A percentile compares a stretch with the other conserved stretches of the same genome.
These are phyloP conservation scores for Acleris emargana DNA, from an alignment of 2,888 invertebrate genomes.

Conservation along the genomic window DNA sequence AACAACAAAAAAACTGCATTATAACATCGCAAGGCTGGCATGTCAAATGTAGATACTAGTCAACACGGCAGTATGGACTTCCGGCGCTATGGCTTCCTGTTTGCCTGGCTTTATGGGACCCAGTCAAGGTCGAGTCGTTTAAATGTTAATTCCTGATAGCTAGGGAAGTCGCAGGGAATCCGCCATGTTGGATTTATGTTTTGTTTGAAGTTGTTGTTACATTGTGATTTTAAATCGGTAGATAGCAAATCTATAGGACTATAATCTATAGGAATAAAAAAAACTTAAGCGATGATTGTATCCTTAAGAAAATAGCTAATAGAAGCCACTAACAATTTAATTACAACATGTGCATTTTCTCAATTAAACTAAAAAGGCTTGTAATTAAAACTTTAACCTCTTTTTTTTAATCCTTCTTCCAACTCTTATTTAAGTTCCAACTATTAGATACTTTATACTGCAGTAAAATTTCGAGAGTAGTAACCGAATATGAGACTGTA, in stretches of 20 bases:
- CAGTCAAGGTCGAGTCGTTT: constrained; percentile 7
- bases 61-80: constrained; percentile 13
- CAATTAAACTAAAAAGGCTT: too few species aligned
- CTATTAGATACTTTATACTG: too few species aligned
- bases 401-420: too few species aligned
- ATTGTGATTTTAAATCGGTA: neutral
- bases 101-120: constrained; percentile 5
- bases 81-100: constrained; percentile 6
- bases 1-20: neutral
- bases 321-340: too few species aligned
- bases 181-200: constrained; percentile 1
- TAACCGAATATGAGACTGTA: too few species aligned
- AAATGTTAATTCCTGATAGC: constrained; percentile 12
- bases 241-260: too few species aligned
- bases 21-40: neutral
- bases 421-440: too few species aligned
- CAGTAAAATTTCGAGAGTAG: too few species aligned
- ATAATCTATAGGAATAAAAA: too few species aligned
- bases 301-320: rapidly evolving
- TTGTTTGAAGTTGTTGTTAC: neutral
- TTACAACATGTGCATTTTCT: too few species aligned
- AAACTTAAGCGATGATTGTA: too few species aligned
- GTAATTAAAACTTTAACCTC: too few species aligned
- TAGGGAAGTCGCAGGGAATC: neutral
- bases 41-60: constrained; percentile 9